Base-by-base conservation (phyloP, 2,888 invertebrate species). In the Synergus japonicus region DNA sequence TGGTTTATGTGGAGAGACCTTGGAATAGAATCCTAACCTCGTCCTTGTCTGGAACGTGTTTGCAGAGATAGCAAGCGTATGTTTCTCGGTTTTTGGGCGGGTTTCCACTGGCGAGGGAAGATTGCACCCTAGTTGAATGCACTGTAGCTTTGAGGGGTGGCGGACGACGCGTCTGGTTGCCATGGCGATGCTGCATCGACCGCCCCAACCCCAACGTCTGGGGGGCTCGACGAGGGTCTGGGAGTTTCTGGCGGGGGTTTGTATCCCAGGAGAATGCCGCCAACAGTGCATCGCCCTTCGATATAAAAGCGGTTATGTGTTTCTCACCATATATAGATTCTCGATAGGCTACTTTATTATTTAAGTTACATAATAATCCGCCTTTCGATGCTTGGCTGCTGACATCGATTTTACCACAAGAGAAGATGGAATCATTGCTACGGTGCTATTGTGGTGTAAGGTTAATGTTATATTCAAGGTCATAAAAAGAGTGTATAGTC, bases 171-270 rank as follows among this genome's bases (percentile, higher is more conserved):
- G 91, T 91, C 91, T 92, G 92, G 93, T 93, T 93, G 91, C 92
- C 92, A 92, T 91, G 92, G 93, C 88, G 92, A 93, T 93, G 92
- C 92, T 93, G 93, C 93, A 93, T 93, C 93, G 93, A 93, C 91
- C 93, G 91, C 91, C 92, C 91, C 92, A 91, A 82, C 80, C 84
- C 85, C 84, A 83, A 82, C 85, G 87, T 86, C 87, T 84, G 84
- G 89, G 88, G 86, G 85, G 86, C 85, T 86, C 88, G 88, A 86
- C 87, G 81, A 83, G 82, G 85, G 82, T 83, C 82, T 79, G 82
- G 78, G 77, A 80, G 79, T 79, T 81, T 65, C 76, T 76, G 77
- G 78, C 77, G 86, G 83, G 83, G 85, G 83, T 81, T 85, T 85
- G 87, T 84, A 83, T 86, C 87, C 87, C 86, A 83, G 85, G 88